These are phyloP conservation scores for Odocoileus virginianus DNA, from an alignment of 2,113 vertebrate species.

Conservation along the genomic window DNA sequence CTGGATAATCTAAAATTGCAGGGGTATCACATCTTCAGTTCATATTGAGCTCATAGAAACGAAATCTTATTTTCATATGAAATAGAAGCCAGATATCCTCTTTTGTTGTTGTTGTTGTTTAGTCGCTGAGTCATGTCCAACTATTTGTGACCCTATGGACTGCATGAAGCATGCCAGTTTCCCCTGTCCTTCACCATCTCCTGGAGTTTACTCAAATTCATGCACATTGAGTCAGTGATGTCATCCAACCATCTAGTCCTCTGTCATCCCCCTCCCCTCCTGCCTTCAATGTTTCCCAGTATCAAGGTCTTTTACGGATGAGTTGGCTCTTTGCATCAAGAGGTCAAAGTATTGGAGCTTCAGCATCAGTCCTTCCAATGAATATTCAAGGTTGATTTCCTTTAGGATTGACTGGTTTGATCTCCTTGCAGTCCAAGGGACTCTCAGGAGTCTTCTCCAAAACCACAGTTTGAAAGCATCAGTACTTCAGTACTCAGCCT, in stretches of 20 bases:
- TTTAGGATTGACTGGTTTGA: not conserved
- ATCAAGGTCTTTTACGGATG: not conserved
- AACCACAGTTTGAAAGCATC: not conserved
- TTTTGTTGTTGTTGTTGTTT: not conserved
- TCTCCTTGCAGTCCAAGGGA: not conserved
- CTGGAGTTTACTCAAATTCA: fast-evolving
- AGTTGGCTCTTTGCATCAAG: not conserved
- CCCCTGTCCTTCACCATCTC: not conserved
- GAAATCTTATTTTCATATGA: not conserved
- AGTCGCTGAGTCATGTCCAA: not conserved
- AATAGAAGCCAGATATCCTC: not conserved
- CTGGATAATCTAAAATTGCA: not conserved
- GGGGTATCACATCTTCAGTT: not conserved
- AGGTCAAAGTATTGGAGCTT: not conserved
- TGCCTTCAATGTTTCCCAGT: not conserved
- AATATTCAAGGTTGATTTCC: not conserved
- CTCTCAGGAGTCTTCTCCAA: not conserved
- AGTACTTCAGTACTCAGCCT: not conserved
- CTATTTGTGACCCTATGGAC: not conserved
- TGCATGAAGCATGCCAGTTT: not conserved
- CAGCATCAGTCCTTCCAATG: not conserved
- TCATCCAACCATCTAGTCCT: not conserved
- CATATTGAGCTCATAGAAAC: not conserved
- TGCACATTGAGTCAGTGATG: not conserved
- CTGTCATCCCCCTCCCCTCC: not conserved